Percentiles rank a stretch among this genome's conserved stretches.
These are phyloP conservation scores for Leptarthrus brevirostris DNA, from an alignment of 2,888 invertebrate genomes.

Conservation along the genomic window DNA sequence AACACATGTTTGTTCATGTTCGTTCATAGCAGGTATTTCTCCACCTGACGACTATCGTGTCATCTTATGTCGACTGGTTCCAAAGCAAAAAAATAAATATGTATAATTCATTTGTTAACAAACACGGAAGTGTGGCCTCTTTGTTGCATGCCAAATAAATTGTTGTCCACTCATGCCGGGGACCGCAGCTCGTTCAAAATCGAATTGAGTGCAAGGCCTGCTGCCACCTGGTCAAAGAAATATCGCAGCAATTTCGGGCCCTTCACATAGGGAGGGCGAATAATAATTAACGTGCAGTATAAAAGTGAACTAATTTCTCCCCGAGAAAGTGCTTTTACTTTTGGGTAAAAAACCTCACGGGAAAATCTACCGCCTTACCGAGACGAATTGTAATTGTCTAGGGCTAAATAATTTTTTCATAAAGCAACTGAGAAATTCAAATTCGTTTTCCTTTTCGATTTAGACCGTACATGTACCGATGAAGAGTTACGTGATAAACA, in stretches of 20 bases:
- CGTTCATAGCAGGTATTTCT: no score
- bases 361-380: not conserved
- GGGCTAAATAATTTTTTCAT: not conserved
- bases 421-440: conserved; percentile 2
- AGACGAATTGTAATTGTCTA: conserved; percentile 1
- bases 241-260: no score
- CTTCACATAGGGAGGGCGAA: not conserved
- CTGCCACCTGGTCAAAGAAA: conserved; percentile 7
- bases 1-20: no score
- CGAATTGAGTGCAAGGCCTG: no score
- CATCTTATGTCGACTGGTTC: no score
- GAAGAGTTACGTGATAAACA: conserved; percentile 26
- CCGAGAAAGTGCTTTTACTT: conserved; percentile 25
- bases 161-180: no score
- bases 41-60: no score
- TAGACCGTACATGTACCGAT: not conserved
- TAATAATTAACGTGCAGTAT: no score
- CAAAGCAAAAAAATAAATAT: not conserved
- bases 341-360: not conserved
- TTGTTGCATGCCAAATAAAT: not conserved
- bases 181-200: no score
- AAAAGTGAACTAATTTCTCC: conserved; percentile 5
- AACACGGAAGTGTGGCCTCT: conserved; percentile 11
- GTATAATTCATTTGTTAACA: not conserved
- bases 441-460: conserved; percentile 7